Evolutionary conservation across 1,140 invertebrate species (phyloP), one percentile per base, ranked within the genome.

Genomic region (Listronotus bonariensis): DNA sequence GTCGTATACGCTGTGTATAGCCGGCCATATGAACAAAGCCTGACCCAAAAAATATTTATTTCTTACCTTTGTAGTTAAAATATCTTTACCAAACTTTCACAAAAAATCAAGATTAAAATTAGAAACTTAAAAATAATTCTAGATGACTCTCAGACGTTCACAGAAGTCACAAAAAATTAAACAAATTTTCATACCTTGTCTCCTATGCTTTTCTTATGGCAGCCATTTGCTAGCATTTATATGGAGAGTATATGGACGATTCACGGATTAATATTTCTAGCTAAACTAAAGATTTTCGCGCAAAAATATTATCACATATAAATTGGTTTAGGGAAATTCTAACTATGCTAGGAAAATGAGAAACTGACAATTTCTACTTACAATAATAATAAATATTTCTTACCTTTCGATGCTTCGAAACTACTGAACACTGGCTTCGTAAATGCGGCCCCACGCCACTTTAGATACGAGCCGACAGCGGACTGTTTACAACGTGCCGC

Each of bases 361-460:
- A 68, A 76, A 80, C 72, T 84, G 82, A 83, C 83, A 84, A 80
- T 75, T 69, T 72, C 71, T 72, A 74, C 61, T 70, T 72, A 68
- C 68, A 73, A 76, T 79, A 80, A 82, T 81, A 83, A 79, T 81
- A 81, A 77, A 81, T 75, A 81, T 80, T 84, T 81, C 83, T 84
- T 84, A 84, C 82, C 83, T 84, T 80, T 73, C 79, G 78, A 74
- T 77, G 78, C 79, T 80, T 82, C 77, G 79, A 74, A 76, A 82
- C 81, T 79, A 81, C 82, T 81, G 82, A 82, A 80, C 80, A 82
- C 82, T 82, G 79, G 82, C 83, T 84, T 84, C 81, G 83, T 84
- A 83, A 81, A 81, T 70, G 78, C 75, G 81, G 83, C 82, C 83
- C 83, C 83, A 85, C 84, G 84, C 84, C 81, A 86, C 82, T 84